phyloP scores from a whole-genome alignment of 2,888 invertebrate genomes.

The Meteorus colon region DNA sequence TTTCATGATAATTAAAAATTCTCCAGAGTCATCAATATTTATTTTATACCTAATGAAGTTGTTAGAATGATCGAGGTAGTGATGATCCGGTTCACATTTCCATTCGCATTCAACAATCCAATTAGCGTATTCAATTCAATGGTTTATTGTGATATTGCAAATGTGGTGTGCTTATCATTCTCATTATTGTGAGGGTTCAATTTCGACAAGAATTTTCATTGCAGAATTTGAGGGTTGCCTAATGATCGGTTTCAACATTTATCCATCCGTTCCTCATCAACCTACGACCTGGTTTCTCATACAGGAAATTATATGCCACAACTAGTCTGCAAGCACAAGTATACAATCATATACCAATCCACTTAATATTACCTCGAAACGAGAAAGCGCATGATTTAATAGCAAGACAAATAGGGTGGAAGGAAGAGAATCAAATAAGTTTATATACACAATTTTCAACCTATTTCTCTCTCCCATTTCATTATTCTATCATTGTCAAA shows the following conservation, averaged over 20 bases:
- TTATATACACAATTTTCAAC: too few species aligned
- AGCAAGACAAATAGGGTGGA: neutral
- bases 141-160: neutral
- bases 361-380: neutral
- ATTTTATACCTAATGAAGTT: neutral
- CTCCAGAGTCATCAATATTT: neutral
- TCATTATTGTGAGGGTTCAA: neutral
- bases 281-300: neutral
- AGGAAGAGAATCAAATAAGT: neutral
- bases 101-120: too few species aligned
- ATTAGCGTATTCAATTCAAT: too few species aligned
- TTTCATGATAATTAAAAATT: neutral
- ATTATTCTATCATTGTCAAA: neutral
- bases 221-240: neutral
- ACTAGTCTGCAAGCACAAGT: neutral
- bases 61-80: too few species aligned
- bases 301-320: conserved; percentile 7
- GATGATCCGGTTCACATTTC: too few species aligned
- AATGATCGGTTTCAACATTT: conserved; percentile 6
- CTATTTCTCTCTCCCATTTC: too few species aligned
- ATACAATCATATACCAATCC: neutral
- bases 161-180: neutral
- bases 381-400: neutral
- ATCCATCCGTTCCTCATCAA: conserved; percentile 17
- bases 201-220: neutral